phyloP scores from a whole-genome alignment of 2,888 invertebrate genomes.

The Nephrotoma guestfalica region DNA sequence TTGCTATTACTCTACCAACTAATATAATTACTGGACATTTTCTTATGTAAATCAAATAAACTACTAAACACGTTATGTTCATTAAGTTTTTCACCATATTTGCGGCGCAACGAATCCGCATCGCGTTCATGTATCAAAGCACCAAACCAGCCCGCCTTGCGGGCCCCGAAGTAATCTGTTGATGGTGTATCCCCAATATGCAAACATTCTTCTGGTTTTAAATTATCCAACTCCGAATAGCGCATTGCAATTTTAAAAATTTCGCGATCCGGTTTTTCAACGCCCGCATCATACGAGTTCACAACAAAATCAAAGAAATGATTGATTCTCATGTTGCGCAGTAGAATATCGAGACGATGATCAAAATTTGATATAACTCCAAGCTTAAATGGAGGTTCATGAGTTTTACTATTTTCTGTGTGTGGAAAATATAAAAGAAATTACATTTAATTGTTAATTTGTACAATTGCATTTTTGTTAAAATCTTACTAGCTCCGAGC shows the following conservation, averaged over 20 bases:
- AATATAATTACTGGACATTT: slow-evolving; percentile 23
- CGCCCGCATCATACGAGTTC: slow-evolving; percentile 58
- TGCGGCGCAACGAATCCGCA: slow-evolving; percentile 23
- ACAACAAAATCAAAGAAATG: slow-evolving; percentile 66
- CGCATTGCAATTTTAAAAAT: slow-evolving; percentile 55
- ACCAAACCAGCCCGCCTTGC: slow-evolving; percentile 60
- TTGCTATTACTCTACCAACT: slow-evolving; percentile 20
- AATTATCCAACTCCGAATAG: slow-evolving; percentile 28
- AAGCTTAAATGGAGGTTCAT: slow-evolving; percentile 27
- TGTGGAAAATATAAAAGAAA: not conserved
- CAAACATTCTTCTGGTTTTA: slow-evolving; percentile 48
- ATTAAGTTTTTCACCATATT: slow-evolving; percentile 31
- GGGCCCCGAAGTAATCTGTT: slow-evolving; percentile 67
- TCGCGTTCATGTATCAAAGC: slow-evolving; percentile 34
- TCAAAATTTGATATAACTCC: slow-evolving; percentile 86
- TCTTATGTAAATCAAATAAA: slow-evolving; percentile 37
- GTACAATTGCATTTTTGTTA: not conserved
- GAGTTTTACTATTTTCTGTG: not conserved
- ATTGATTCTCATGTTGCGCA: slow-evolving; percentile 48
- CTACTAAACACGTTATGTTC: slow-evolving; percentile 32
- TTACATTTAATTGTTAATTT: not conserved
- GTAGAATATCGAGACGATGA: slow-evolving; percentile 54
- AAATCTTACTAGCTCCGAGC: slow-evolving; percentile 8
- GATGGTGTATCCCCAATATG: slow-evolving; percentile 70
- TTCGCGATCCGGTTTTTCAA: slow-evolving; percentile 55